These are phyloP conservation scores for Meandrina meandrites DNA, from an alignment of 92 coral and sea anemone genomes.

Conservation along the genomic window DNA sequence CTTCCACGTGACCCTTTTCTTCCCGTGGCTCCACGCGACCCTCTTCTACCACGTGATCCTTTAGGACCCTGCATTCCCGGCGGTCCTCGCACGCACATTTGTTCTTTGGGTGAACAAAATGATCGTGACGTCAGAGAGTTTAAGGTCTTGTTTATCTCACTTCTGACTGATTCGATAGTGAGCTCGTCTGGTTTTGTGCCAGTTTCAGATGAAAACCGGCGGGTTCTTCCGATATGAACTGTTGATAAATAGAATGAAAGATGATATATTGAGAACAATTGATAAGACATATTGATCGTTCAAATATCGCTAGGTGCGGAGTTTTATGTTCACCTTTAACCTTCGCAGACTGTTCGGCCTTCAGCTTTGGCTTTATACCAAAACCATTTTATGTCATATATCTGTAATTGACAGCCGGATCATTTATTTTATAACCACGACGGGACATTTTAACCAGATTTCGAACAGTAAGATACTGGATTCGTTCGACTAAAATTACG, in stretches of 20 bases:
- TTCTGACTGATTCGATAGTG: slow-evolving; percentile 19
- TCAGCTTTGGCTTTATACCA: not conserved
- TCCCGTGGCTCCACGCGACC: slow-evolving; percentile 30
- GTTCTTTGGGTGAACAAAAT: slow-evolving; percentile 20
- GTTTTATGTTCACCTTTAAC: not conserved
- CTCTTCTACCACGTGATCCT: slow-evolving; percentile 42
- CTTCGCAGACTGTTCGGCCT: not conserved
- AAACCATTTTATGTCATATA: not conserved
- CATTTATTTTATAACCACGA: not conserved
- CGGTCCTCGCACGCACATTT: slow-evolving; percentile 40
- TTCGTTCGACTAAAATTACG: not conserved
- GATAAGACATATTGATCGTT: no score
- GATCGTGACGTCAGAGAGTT: slow-evolving; percentile 9
- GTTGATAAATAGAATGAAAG: not conserved
- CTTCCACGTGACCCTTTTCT: slow-evolving; percentile 30
- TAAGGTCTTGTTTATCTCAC: slow-evolving; percentile 43
- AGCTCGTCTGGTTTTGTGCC: slow-evolving; percentile 1
- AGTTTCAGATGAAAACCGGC: not conserved
- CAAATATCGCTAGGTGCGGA: not conserved
- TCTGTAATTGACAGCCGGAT: no score
- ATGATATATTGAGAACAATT: not conserved
- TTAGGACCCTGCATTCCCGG: slow-evolving; percentile 42
- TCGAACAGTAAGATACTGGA: not conserved
- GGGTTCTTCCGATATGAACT: slow-evolving; percentile 8
- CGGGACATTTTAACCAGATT: not conserved